Conservation (phyloP, 2,113 vertebrate species). For the Epinephelus cyanopodus region DNA sequence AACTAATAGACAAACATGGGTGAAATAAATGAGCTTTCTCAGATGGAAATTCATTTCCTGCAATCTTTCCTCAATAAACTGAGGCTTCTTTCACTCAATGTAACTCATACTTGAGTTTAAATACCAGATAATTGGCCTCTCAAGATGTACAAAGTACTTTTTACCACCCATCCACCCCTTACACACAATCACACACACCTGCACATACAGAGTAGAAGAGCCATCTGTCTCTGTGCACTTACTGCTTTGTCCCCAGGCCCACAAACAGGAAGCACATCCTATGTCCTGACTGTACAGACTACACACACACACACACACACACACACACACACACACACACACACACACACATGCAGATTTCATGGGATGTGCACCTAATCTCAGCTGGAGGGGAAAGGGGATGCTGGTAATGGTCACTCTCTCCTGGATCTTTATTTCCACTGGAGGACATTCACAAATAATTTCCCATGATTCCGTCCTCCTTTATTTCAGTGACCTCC, state of each 20-base stretch:
- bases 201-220: constrained; percentile 5
- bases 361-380: constrained; percentile 43
- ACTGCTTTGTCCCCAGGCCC: constrained; percentile 36
- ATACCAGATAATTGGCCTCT: not conserved
- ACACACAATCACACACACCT: constrained; percentile 15
- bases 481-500: constrained; percentile 26
- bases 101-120: not conserved
- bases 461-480: constrained; percentile 52
- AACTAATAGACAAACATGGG: no score
- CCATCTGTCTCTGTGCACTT: constrained; percentile 27
- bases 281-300: constrained; percentile 32
- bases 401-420: constrained; percentile 38
- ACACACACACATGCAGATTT: constrained; percentile 29
- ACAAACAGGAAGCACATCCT: constrained; percentile 77
- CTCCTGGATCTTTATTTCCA: constrained; percentile 37
- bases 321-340: constrained; percentile 19
- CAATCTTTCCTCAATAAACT: not conserved
- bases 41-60: not conserved
- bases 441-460: constrained; percentile 62
- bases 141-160: not conserved
- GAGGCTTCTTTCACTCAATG: not conserved
- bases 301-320: constrained; percentile 22
- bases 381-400: constrained; percentile 57
- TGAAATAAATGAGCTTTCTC: not conserved
- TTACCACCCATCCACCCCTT: not conserved